Percentiles rank a stretch among this genome's conserved stretches.
phyloP scores from a whole-genome alignment of 1,140 invertebrate species.

The Subanguina moxae region DNA sequence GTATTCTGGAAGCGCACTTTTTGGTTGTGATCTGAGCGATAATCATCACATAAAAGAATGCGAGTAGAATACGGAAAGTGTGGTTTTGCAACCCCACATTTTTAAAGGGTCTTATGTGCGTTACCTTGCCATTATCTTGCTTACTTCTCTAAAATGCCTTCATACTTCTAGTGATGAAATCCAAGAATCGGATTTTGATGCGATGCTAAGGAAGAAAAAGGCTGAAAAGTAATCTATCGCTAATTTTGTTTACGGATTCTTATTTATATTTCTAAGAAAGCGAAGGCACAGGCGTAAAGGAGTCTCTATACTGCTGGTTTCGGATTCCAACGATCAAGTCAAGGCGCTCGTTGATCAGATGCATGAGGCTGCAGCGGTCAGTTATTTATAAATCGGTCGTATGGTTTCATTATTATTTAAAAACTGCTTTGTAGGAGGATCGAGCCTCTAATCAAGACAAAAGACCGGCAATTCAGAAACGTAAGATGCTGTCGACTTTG shows the following conservation, averaged over 20 bases:
- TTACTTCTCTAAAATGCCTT: conserved; percentile 71
- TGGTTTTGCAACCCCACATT: no score
- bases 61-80: no score
- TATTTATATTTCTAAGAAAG: conserved; percentile 62
- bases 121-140: conserved; percentile 82
- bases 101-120: no score
- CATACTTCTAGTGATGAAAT: conserved; percentile 14
- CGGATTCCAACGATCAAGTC: conserved; percentile 53
- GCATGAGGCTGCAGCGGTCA: conserved; percentile 49
- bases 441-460: conserved; percentile 48
- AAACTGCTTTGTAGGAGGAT: conserved; percentile 34
- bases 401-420: not conserved
- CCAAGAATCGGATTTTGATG: conserved; percentile 41
- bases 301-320: conserved; percentile 52
- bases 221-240: conserved; percentile 11
- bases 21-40: no score
- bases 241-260: conserved; percentile 65
- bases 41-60: no score
- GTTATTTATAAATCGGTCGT: conserved; percentile 76
- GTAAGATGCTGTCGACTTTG: conserved; percentile 48
- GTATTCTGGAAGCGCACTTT: no score
- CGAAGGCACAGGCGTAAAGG: conserved; percentile 58
- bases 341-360: conserved; percentile 46
- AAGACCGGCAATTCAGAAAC: conserved; percentile 51
- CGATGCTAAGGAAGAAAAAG: conserved; percentile 44